A percentile compares a stretch with the other conserved stretches of the same genome.
Evolutionary conservation across 2,797 vertebrate species (phyloP).

Genomic region (Petrocephalus schoutedeni): DNA sequence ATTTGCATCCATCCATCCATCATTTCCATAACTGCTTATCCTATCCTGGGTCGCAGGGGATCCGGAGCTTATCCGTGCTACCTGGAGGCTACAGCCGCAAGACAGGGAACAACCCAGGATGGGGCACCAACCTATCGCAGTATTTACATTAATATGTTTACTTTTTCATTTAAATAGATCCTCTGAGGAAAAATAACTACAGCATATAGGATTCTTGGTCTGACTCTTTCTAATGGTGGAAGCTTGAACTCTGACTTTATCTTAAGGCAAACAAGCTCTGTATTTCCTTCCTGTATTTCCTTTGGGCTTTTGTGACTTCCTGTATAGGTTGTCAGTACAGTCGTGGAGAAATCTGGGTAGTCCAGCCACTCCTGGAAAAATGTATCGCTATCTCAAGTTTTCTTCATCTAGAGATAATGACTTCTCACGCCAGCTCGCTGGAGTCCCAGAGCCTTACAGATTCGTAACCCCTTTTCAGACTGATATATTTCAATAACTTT

Average conservation of each 20-base stretch:
- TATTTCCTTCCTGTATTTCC: neutral
- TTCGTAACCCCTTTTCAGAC: neutral
- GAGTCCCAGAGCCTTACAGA: neutral
- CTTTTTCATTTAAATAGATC: neutral
- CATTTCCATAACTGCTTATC: too few relatives aligned
- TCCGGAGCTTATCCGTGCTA: too few relatives aligned
- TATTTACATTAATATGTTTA: neutral
- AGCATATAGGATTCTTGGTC: neutral
- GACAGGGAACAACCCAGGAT: too few relatives aligned
- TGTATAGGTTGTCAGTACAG: neutral
- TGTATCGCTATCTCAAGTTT: neutral
- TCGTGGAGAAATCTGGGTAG: neutral
- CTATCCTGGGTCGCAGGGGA: too few relatives aligned
- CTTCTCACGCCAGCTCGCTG: neutral
- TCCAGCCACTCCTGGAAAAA: neutral
- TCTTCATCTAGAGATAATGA: neutral
- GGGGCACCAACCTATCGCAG: too few relatives aligned
- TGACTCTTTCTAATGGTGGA: neutral
- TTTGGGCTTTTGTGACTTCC: neutral
- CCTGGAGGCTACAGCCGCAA: too few relatives aligned
- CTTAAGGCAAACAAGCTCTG: neutral
- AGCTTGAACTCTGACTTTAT: neutral
- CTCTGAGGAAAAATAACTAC: neutral
- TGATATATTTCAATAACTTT: neutral
- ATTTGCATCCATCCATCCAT: neutral